Evolutionary conservation across 1,140 invertebrate species (phyloP).

Genomic region (Cephus cinctus): DNA sequence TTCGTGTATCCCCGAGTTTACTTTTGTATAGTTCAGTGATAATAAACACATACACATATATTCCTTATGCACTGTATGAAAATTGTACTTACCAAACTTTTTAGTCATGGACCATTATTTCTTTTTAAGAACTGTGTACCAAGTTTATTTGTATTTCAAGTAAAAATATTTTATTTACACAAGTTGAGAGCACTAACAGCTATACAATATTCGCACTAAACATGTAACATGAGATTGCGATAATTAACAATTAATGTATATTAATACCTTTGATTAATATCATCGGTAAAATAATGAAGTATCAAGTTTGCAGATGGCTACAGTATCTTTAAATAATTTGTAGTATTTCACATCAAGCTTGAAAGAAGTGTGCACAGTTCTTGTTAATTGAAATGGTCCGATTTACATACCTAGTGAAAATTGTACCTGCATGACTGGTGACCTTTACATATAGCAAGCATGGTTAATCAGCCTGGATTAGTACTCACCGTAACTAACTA

Average conservation of each 20-base stretch:
- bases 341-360: no score
- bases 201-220: neutral
- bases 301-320: no score
- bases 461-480: constrained; percentile 5
- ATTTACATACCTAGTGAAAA: neutral
- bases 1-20: no score
- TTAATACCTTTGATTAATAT: no score
- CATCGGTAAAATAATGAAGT: no score
- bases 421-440: constrained; percentile 1
- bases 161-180: no score
- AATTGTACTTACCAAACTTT: constrained; percentile 10
- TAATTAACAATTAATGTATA: no score
- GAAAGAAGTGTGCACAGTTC: constrained; percentile 1
- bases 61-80: constrained; percentile 3
- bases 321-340: no score
- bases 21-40: constrained; percentile 22
- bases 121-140: constrained; percentile 6
- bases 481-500: constrained; percentile 31
- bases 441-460: neutral
- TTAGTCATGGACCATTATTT: constrained; percentile 6
- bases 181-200: neutral
- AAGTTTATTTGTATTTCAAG: constrained; percentile 1
- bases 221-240: neutral
- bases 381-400: constrained; percentile 1
- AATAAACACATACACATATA: constrained; percentile 27